Evolutionary conservation across 2,797 vertebrate species (phyloP).

Genomic region (Enteromius viviparus): DNA sequence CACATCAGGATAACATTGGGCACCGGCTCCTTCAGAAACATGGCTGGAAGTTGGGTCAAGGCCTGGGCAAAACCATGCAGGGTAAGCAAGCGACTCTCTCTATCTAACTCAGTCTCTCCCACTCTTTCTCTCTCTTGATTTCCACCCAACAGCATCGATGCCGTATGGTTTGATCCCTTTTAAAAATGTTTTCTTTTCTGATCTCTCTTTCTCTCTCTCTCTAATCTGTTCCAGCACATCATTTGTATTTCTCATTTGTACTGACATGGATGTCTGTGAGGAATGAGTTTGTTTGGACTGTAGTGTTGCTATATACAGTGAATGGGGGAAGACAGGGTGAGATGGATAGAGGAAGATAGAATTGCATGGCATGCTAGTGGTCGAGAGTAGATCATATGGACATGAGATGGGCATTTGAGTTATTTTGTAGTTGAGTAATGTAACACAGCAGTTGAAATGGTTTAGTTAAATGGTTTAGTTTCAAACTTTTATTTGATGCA

Average conservation of each 20-base stretch:
- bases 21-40: constrained; percentile 99
- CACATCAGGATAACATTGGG: constrained; percentile 99
- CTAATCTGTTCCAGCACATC: constrained; percentile 40
- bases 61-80: constrained; percentile 97
- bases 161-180: constrained; percentile 35
- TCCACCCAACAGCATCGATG: constrained; percentile 57
- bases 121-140: constrained; percentile 14
- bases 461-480: background rate
- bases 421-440: background rate
- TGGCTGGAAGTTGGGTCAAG: constrained; percentile 99
- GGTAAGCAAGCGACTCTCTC: constrained; percentile 82
- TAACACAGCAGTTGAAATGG: background rate
- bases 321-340: constrained; percentile 14
- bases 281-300: constrained; percentile 8
- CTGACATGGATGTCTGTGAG: constrained; percentile 11
- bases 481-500: background rate
- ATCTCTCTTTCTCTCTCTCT: constrained; percentile 42
- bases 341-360: constrained; percentile 7
- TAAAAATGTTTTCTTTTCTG: constrained; percentile 56
- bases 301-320: constrained; percentile 5
- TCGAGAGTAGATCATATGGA: background rate
- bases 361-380: background rate
- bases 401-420: background rate
- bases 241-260: constrained; percentile 33
- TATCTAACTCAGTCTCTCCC: constrained; percentile 27